A percentile compares a stretch with the other conserved stretches of the same genome.
These are phyloP conservation scores for Okapia johnstoni DNA, from an alignment of 2,113 vertebrate genomes.

Conservation along the genomic window DNA sequence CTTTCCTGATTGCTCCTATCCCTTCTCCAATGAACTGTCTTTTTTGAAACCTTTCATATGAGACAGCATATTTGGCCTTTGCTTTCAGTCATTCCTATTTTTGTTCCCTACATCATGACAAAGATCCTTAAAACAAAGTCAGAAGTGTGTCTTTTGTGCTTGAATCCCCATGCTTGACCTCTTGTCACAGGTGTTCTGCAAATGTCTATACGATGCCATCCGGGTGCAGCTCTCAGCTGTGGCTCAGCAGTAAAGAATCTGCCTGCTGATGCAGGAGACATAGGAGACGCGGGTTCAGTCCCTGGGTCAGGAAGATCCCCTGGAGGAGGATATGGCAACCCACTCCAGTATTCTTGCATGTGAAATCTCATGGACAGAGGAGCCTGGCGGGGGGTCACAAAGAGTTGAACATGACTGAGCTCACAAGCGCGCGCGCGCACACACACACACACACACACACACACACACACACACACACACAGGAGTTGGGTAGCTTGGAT, in stretches of 20 bases:
- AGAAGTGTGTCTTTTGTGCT: neutral
- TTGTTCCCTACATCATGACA: neutral
- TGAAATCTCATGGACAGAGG: neutral
- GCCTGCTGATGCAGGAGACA: neutral
- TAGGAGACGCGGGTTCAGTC: neutral
- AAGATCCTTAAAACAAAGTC: neutral
- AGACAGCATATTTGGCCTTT: neutral
- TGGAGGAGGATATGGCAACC: neutral
- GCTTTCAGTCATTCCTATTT: neutral
- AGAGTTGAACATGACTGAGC: rapidly evolving
- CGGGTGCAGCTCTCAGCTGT: rapidly evolving
- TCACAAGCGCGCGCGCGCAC: too few relatives aligned
- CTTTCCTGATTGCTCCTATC: neutral
- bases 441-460: too few relatives aligned
- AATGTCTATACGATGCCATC: neutral
- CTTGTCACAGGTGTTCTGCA: neutral
- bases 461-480: too few relatives aligned
- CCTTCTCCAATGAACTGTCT: neutral
- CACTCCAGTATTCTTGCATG: neutral
- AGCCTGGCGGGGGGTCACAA: neutral
- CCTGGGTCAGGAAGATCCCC: neutral
- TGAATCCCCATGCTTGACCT: rapidly evolving
- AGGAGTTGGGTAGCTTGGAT: neutral
- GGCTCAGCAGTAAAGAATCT: neutral
- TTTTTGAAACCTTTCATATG: neutral